Base-by-base conservation (phyloP, 2,113 vertebrate species). In the Solea solea region DNA sequence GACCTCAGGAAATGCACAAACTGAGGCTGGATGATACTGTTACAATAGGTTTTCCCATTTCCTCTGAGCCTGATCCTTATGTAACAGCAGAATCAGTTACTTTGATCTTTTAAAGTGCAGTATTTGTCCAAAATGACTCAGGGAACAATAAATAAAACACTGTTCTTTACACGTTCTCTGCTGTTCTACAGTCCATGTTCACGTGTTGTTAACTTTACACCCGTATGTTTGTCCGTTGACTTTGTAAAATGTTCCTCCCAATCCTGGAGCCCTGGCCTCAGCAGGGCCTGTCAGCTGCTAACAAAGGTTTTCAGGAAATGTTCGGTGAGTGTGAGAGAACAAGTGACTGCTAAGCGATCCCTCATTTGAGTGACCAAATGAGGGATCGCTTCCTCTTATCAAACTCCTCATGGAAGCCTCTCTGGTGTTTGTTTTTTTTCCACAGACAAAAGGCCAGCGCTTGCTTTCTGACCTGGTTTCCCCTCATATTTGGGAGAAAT, bases 331-430 rank as follows among this genome's bases (percentile, higher is more conserved):
- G 74, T 50, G 70, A 71, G 67, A 15, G 54, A 39, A 46, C 8
- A 13, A 72, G 85, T 61, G 72, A 64, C 48, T 15, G 7, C 42
- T 44, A 2, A 34, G 60, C 9, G 9, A 3, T 45, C 9, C 44
- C 44, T 45, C 44, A 4, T 2, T 51, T 65, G 80, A 44, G 21
- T 63, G 68, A 74, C 69, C 55, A 67, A 53, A 81, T 81, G 76
- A 86, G 7, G 64, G 70, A 86, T 72, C 1, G 48, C 62, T 85
- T 87, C 80, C 84, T 80, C 79, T 52, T 40, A 21, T 0, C 61
- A 65, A 69, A 62, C 76, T 52, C 49, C 45, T 49, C 1, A 11
- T 61, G 72, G 57, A 59, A 11, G 1, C 25, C 39, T 65, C 64
- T 64, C 64, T 52, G 55, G 39, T 55, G 11, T 64, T n/a, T 39